Base-by-base conservation (phyloP, 2,888 invertebrate species). In the Laothoe populi region DNA sequence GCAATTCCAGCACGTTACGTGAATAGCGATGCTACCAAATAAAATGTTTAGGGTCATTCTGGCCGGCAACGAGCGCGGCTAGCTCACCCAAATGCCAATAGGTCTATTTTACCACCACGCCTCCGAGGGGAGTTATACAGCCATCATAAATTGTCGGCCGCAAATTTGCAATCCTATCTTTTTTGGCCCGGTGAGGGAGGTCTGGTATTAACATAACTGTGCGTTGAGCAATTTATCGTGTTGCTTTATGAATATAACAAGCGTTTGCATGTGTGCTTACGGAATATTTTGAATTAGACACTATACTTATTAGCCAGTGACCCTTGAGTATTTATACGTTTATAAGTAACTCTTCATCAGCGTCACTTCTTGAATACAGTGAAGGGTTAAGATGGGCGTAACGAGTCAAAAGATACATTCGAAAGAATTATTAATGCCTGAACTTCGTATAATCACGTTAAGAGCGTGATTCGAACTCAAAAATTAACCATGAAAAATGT, bases 131-230 rank as follows among this genome's bases (percentile, higher is more conserved):
- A 83, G 82, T 79, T 82, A 81, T 84, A 88, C 79, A 82, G 85
- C 78, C 80, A 84, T 88, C 92, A 88, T 93, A 92, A 93, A 93
- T 91, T 92, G 88, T 87, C 87, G 83, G 87, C 88, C 87, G 86
- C 90, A 90, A 92, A 93, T 92, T 93, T 92, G 93, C 91, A 93
- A 93, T 92, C 89, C 87, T 90, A 89, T 92, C 89, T 91, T 86
- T 84, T 87, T 85, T 77, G 81, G 84, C 82, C 84, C 84, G 82
- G 84, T 85, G 83, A 87, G 88, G 90, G 88, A 83, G 86, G 81
- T 74, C 75, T 72, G 63, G 79, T 86, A 89, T 92, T 91, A 91
- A 89, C 91, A 92, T 92, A 91, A 91, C 88, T 86, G 86, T 87
- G 86, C 83, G 85, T 83, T 81, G 82, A 82, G 84, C 83, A 83